phyloP scores from a whole-genome alignment of 2,113 vertebrate species.

The Syrrhaptes paradoxus region DNA sequence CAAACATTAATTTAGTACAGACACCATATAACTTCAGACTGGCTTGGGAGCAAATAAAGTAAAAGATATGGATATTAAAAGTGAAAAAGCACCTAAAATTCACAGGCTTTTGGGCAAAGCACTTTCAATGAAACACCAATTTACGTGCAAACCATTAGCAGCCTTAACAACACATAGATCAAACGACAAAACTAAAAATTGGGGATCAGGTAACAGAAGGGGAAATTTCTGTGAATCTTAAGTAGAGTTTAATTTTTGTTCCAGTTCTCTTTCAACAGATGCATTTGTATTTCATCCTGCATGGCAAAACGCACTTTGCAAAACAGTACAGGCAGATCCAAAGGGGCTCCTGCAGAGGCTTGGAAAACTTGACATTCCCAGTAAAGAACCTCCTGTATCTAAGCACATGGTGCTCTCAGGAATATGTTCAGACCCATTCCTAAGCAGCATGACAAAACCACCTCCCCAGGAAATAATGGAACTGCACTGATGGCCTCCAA shows the following conservation, averaged over 20 bases:
- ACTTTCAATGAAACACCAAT: not conserved
- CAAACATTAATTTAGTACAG: conserved; percentile 16
- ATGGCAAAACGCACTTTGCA: not conserved
- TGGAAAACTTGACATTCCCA: not conserved
- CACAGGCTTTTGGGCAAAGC: not conserved
- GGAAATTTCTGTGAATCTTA: not conserved
- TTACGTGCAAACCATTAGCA: not conserved
- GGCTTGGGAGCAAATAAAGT: not conserved
- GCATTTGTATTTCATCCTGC: not conserved
- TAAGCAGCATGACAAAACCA: not conserved
- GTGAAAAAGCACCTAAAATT: conserved; percentile 55
- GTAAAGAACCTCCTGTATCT: not conserved
- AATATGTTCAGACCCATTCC: conserved; percentile 18
- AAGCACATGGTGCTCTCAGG: not conserved
- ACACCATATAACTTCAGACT: not conserved
- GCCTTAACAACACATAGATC: not conserved
- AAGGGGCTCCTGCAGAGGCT: not conserved
- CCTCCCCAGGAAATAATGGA: not conserved
- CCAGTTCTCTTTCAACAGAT: not conserved
- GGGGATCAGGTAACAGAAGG: not conserved
- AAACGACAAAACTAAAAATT: not conserved
- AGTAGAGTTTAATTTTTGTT: not conserved
- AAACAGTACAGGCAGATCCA: not conserved
- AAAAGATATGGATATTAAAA: not conserved
- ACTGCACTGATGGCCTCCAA: accelerated